Evolutionary conservation across 2,888 invertebrate species (phyloP).

Genomic region (Eremobia ochroleuca): DNA sequence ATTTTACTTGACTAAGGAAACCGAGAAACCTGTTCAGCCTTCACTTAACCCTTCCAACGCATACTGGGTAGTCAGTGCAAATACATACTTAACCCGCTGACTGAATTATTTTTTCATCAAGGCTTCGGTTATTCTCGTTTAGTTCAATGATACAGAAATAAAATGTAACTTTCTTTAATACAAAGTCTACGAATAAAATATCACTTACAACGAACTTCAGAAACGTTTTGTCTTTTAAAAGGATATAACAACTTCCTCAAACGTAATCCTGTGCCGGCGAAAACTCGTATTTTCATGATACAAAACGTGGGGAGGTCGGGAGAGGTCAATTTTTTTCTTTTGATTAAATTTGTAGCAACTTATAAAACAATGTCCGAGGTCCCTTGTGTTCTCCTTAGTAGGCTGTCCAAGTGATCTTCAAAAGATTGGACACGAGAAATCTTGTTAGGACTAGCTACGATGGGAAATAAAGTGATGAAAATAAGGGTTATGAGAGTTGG

Average conservation of each 20-base stretch:
- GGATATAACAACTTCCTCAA: constrained; percentile 38
- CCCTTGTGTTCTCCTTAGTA: constrained; percentile 38
- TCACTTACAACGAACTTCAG: constrained; percentile 15
- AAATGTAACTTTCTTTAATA: constrained; percentile 2
- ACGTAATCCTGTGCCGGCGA: constrained; percentile 14
- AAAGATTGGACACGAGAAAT: constrained; percentile 55
- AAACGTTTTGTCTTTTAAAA: constrained; percentile 41
- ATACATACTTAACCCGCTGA: not conserved
- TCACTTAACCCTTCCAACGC: no score
- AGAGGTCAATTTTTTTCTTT: constrained; percentile 56
- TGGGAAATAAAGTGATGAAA: constrained; percentile 26
- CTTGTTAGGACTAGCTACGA: constrained; percentile 34
- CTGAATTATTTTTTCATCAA: not conserved
- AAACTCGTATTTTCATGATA: constrained; percentile 32
- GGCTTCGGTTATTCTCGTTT: not conserved
- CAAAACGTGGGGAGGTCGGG: constrained; percentile 27
- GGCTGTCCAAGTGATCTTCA: constrained; percentile 48
- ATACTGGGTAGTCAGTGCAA: not conserved
- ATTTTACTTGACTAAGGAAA: not conserved
- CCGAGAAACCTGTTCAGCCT: no score
- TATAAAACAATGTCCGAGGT: constrained; percentile 49
- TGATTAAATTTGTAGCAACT: constrained; percentile 62
- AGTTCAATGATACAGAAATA: not conserved
- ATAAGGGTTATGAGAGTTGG: not conserved
- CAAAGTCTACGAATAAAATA: constrained; percentile 34